Base-by-base conservation (phyloP, 1,140 invertebrate species). In the Platyscapa corneri region DNA sequence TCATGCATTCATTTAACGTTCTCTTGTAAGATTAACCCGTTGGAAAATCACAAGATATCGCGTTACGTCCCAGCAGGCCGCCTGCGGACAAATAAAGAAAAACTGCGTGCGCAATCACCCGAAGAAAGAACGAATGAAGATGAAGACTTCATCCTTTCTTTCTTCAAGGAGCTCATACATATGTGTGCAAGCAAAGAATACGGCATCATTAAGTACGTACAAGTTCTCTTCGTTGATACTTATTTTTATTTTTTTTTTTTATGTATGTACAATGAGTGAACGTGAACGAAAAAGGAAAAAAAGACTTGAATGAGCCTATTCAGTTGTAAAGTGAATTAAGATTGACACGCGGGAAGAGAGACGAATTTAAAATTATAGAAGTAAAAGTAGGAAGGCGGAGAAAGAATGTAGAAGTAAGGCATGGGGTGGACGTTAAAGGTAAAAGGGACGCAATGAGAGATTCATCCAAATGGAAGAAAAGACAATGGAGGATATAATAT, bases 301-400 rank as follows among this genome's bases (percentile, higher is more conserved):
- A 77, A 76, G 37, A 64, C 46, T 70, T 89, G 89, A 90, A 90
- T 89, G 88, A 89, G 85, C 79, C 86, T 82, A 89, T 89, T 89
- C 85, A 88, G 75, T 85, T 18, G 74, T 75, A 67, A 60, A 74
- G 75, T 79, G 79, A 76, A 88, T 87, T 89, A 83, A 85, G 83
- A 87, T 88, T 88, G 70, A 79, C 75, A 67, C 70, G 78, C 56
- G 32, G 60, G 16, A 27, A 60, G 46, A 67, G 46, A 79, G 76
- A 46, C 74, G 83, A 79, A 84, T 79, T 84, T 79, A 74, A 79
- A 79, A 84, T 84, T 70, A 53, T 65, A 42, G 49, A 23, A 56
- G 82, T 30, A 81, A 53, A 83, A 84, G 85, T 42, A 87, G 82
- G 79, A 84, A 42, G 85, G 27, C 10, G 30, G 53, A 12, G 39